Evolutionary conservation across 2,113 vertebrate species (phyloP).

Genomic region (Varanus komodoensis): DNA sequence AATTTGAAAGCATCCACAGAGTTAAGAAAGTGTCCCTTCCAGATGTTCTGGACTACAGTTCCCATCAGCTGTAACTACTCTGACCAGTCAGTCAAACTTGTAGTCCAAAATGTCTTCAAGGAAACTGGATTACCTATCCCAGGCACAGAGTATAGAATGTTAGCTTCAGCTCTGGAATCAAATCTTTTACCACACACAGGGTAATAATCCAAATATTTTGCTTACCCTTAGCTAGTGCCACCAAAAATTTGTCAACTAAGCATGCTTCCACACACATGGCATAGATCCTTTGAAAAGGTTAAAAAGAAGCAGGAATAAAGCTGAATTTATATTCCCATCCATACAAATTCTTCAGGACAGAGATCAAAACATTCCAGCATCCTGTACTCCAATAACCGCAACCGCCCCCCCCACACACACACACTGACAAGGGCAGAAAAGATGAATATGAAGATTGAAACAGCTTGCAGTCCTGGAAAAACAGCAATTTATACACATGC

Average conservation of each 20-base stretch:
- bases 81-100: no score
- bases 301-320: neutral
- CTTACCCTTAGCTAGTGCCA: neutral
- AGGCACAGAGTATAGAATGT: neutral
- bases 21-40: neutral
- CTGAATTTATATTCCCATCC: neutral
- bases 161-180: constrained; percentile 6
- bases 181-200: neutral
- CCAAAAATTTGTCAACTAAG: neutral
- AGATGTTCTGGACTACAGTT: no score
- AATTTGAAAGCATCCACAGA: constrained; percentile 12
- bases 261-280: no score
- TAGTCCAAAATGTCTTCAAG: no score
- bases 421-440: neutral
- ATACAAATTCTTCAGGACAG: neutral
- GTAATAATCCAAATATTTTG: neutral
- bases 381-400: neutral
- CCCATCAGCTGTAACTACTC: no score
- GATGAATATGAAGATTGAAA: neutral
- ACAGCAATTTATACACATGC: neutral
- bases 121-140: no score
- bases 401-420: no score
- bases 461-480: neutral
- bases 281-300: neutral
- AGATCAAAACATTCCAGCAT: neutral